A percentile compares a stretch with the other conserved stretches of the same genome.
phyloP scores from a whole-genome alignment of 1,140 invertebrate species.

The Mizuhopecten yessoensis region DNA sequence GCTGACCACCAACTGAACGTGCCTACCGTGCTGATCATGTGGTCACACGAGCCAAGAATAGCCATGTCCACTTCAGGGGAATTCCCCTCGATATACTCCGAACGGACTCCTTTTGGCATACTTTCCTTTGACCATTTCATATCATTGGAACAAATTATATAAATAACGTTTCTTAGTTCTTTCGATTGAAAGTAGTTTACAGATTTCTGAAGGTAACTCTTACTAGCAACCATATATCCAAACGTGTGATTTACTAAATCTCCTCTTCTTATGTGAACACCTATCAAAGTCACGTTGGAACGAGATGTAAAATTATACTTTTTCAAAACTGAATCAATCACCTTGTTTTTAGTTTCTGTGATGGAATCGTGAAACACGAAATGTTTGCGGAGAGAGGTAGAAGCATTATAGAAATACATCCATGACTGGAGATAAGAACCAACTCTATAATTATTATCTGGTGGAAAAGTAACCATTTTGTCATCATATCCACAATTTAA shows the following conservation, averaged over 20 bases:
- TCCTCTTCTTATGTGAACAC: slow-evolving; percentile 68
- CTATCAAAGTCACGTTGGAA: slow-evolving; percentile 58
- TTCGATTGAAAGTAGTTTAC: slow-evolving; percentile 56
- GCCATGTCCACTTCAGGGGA: slow-evolving; percentile 71
- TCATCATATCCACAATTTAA: slow-evolving; percentile 44
- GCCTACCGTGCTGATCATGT: slow-evolving; percentile 75
- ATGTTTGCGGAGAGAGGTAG: slow-evolving; percentile 57
- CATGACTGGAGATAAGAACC: slow-evolving; percentile 68
- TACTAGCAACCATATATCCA: slow-evolving; percentile 64
- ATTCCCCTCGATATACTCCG: slow-evolving; percentile 47
- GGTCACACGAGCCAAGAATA: slow-evolving; percentile 69
- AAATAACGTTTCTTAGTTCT: slow-evolving; percentile 56
- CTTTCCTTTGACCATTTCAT: slow-evolving; percentile 56
- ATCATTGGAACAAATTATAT: slow-evolving; percentile 64
- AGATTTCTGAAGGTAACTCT: slow-evolving; percentile 64
- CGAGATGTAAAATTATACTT: slow-evolving; percentile 21
- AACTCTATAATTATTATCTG: slow-evolving; percentile 46
- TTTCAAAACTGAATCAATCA: slow-evolving; percentile 50
- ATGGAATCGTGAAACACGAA: slow-evolving; percentile 65
- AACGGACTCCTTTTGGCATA: slow-evolving; percentile 47
- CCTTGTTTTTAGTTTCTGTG: slow-evolving; percentile 42
- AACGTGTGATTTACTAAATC: slow-evolving; percentile 56
- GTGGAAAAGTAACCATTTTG: slow-evolving; percentile 40
- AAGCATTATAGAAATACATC: slow-evolving; percentile 66
- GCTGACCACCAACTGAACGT: slow-evolving; percentile 78